These are phyloP conservation scores for Meta bourneti DNA, from an alignment of 2,888 invertebrate genomes.

Conservation along the genomic window DNA sequence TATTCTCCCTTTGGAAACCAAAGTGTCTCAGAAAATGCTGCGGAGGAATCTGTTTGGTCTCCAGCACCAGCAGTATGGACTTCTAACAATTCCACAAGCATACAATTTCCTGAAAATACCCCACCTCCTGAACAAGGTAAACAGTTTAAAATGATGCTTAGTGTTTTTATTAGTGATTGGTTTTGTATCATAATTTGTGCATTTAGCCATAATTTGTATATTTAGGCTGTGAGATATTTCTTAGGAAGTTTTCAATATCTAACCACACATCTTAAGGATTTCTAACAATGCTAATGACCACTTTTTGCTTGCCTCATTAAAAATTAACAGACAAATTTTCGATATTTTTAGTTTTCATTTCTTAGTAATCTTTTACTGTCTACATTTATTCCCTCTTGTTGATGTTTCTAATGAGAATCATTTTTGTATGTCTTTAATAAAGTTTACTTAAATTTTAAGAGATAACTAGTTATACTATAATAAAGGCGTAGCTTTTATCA, in stretches of 20 bases:
- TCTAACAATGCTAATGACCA: background rate
- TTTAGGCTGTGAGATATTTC: background rate
- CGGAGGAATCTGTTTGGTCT: slow-evolving; percentile 50
- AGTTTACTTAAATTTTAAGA: too few species aligned
- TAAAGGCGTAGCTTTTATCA: too few species aligned
- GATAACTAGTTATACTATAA: too few species aligned
- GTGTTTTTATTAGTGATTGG: background rate
- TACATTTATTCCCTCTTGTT: too few species aligned
- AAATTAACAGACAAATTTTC: too few species aligned
- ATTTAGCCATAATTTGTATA: too few species aligned
- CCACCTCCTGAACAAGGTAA: slow-evolving; percentile 43
- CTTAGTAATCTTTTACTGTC: too few species aligned
- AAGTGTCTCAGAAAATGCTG: slow-evolving; percentile 11
- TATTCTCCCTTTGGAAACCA: slow-evolving; percentile 59
- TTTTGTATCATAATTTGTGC: too few species aligned
- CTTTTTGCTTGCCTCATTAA: too few species aligned
- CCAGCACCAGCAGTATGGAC: slow-evolving; percentile 55
- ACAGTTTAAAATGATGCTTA: background rate
- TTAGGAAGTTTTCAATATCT: background rate
- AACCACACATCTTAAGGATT: background rate
- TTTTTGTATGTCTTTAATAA: background rate
- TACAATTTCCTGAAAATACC: slow-evolving; percentile 15
- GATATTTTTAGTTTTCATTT: too few species aligned
- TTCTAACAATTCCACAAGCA: slow-evolving; percentile 9
- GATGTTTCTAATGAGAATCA: background rate